phyloP scores from a whole-genome alignment of 2,888 invertebrate species.

The Mechanitis messenoides region DNA sequence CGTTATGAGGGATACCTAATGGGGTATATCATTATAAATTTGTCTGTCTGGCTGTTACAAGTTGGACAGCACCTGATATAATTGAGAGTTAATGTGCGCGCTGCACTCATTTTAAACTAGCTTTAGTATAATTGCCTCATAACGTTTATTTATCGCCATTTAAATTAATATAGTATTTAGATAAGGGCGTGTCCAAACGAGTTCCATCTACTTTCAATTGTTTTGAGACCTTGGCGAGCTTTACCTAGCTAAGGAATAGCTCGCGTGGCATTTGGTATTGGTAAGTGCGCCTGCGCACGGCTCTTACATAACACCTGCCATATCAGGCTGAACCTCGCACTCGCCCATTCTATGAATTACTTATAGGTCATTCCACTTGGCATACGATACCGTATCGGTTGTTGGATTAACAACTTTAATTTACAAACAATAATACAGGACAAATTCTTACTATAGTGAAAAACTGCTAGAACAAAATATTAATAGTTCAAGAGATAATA shows the following conservation, averaged over 20 bases:
- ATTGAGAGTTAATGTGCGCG: constrained; percentile 45
- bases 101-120: constrained; percentile 37
- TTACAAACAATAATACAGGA: constrained; percentile 7
- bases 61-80: constrained; percentile 47
- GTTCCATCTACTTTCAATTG: constrained; percentile 65
- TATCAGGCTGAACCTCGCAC: constrained; percentile 70
- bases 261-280: constrained; percentile 61
- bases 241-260: constrained; percentile 56
- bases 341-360: constrained; percentile 74
- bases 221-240: constrained; percentile 61
- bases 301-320: constrained; percentile 76
- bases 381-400: constrained; percentile 44
- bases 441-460: neutral
- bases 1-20: constrained; percentile 57
- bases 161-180: constrained; percentile 11
- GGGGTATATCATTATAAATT: constrained; percentile 66
- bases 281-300: constrained; percentile 48
- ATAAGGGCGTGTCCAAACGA: constrained; percentile 13
- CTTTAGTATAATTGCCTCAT: constrained; percentile 12
- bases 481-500: neutral
- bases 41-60: constrained; percentile 57
- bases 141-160: constrained; percentile 35
- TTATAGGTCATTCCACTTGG: constrained; percentile 64
- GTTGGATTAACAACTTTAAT: constrained; percentile 34
- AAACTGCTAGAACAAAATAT: too few relatives aligned